Evolutionary conservation across 2,888 invertebrate species (phyloP), one percentile per base, ranked within the genome.

Genomic region (Ormyrus labotus): DNA sequence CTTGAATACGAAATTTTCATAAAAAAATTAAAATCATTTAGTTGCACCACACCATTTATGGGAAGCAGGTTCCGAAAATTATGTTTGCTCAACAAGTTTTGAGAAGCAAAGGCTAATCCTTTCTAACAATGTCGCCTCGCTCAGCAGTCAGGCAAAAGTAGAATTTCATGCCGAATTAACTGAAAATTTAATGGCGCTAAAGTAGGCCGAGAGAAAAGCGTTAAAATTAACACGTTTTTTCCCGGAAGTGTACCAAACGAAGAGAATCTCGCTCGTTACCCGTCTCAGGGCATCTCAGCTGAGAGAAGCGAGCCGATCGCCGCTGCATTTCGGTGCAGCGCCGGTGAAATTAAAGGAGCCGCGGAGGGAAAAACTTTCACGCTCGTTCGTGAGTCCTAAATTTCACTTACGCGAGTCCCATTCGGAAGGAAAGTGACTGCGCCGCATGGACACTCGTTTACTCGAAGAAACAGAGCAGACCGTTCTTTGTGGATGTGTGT

Each of bases 391-490:
- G 82, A 80, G 84, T 84, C 84, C 84, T 84, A 85, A 86, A 88
- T 88, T 88, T 88, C 88, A 88, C 88, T 87, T 84, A 84, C 84
- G 84, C 83, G 86, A 87, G 84, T 84, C 83, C 77, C 83, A 83
- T 84, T 87, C 84, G 86, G 72, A 82, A 82, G 72, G 82, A 87
- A 87, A 88, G 88, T 86, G 85, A 83, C 84, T 83, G 83, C 76
- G 13, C 19, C n/a, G 10, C 47, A 76, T 13, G 74, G 81, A 68
- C 75, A 70, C 81, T 79, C 84, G 80, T 85, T 87, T 87, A 87
- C 84, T 82, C 77, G 67, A 85, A 82, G 84, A 88, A 88, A 88
- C 88, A 88, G 88, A 88, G 88, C 88, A 85, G 83, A 84, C 84
- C 67, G 34, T 34, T 34, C 34, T 19, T 19, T 13, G 61, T 4